phyloP scores from a whole-genome alignment of 2,797 vertebrate genomes.

The Sebastes minor region DNA sequence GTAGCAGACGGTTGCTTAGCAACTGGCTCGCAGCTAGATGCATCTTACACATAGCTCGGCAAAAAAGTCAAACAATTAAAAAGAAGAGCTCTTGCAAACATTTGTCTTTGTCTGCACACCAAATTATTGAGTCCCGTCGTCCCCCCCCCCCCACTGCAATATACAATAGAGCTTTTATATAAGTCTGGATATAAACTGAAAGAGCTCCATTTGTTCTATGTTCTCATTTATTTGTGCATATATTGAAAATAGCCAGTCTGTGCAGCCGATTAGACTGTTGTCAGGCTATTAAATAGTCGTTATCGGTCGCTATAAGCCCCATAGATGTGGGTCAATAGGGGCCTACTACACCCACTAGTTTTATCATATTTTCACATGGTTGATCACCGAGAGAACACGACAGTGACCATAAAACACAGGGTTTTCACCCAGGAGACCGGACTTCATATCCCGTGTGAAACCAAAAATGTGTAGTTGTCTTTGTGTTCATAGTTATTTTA shows the following conservation, averaged over 20 bases:
- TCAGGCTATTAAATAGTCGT: too few species aligned
- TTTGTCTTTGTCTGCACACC: conserved; percentile 37
- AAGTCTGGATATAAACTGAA: conserved; percentile 8
- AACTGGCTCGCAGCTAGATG: conserved; percentile 75
- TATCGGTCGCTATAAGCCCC: too few species aligned
- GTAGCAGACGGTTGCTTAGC: conserved; percentile 78
- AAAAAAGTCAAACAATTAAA: conserved; percentile 69
- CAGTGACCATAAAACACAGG: too few species aligned
- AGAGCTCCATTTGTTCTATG: conserved; percentile 28
- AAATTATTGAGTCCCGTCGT: conserved; percentile 55
- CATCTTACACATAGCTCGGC: conserved; percentile 60
- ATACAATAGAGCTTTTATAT: conserved; percentile 25
- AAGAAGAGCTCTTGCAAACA: conserved; percentile 32
- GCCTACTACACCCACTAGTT: too few species aligned
- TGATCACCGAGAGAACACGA: too few species aligned
- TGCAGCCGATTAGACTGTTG: conserved; percentile 19
- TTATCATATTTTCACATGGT: too few species aligned
- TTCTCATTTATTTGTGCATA: conserved; percentile 61
- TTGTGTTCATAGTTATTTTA: too few species aligned
- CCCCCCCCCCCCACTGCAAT: conserved; percentile 34
- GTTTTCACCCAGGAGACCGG: too few species aligned
- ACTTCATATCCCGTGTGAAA: too few species aligned
- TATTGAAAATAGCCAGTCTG: conserved; percentile 69
- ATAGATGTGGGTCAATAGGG: too few species aligned
- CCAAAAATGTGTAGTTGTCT: too few species aligned